Evolutionary conservation across 2,888 invertebrate genomes (phyloP).

Genomic region (Melanchra persicariae): DNA sequence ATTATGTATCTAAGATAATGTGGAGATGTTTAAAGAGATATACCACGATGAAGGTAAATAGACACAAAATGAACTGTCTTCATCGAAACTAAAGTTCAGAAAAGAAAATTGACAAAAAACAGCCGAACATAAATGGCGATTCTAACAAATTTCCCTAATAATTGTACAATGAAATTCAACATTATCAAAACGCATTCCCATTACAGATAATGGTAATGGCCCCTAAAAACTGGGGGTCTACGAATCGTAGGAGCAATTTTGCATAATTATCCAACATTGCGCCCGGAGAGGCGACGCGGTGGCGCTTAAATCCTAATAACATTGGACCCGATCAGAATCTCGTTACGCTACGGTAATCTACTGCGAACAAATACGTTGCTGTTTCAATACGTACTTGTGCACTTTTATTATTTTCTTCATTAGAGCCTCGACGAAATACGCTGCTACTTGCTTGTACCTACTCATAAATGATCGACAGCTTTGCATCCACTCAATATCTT

Average conservation of each 20-base stretch:
- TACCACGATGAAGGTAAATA: neutral
- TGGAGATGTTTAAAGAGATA: neutral
- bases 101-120: constrained; percentile 77
- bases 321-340: constrained; percentile 87
- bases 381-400: constrained; percentile 74
- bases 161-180: constrained; percentile 86
- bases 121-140: constrained; percentile 77
- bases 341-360: constrained; percentile 86
- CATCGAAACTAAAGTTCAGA: constrained; percentile 51
- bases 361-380: constrained; percentile 82
- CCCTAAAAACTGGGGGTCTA: constrained; percentile 88
- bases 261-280: constrained; percentile 88
- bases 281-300: constrained; percentile 80
- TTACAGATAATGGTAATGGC: constrained; percentile 88
- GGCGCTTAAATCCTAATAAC: constrained; percentile 89
- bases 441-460: neutral
- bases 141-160: constrained; percentile 82
- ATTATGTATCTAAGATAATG: neutral
- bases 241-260: constrained; percentile 89
- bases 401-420: constrained; percentile 60
- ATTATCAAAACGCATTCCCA: constrained; percentile 89
- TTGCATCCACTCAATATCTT: neutral
- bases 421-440: constrained; percentile 35
- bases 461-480: neutral
- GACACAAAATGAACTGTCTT: constrained; percentile 18